Percentiles rank a stretch among this genome's conserved stretches.
Conservation (phyloP, 1,140 invertebrate genomes). For the Chironomus tepperi region DNA sequence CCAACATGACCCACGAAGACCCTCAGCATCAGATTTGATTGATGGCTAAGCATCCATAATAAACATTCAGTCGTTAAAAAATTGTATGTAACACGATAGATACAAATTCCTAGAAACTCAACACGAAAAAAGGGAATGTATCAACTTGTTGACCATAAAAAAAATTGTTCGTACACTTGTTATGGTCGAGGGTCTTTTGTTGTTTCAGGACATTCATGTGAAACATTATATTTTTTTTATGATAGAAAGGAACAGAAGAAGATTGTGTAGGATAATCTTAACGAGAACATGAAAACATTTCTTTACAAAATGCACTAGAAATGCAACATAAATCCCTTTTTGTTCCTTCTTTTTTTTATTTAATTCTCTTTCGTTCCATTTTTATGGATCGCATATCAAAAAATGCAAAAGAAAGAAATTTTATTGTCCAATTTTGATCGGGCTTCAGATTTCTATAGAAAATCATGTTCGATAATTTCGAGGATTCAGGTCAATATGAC, state of each 20-base stretch:
- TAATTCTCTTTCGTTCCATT: constrained; percentile 10
- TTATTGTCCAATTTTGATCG: constrained; percentile 2
- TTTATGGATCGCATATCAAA: background rate
- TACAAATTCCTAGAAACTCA: constrained; percentile 6
- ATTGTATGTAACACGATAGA: constrained; percentile 12
- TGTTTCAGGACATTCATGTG: background rate
- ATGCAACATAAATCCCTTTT: background rate
- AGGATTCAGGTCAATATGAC: background rate
- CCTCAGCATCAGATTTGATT: no score
- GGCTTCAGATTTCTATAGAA: background rate
- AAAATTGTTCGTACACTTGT: background rate
- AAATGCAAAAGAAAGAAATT: background rate
- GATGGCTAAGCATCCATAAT: background rate
- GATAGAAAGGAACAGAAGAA: background rate
- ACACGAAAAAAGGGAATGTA: constrained; percentile 5
- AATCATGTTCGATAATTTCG: background rate
- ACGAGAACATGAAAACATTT: background rate
- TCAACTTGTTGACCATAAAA: constrained; percentile 9
- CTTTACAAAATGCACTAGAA: background rate
- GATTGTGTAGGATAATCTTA: constrained; percentile 4
- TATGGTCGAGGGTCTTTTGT: background rate
- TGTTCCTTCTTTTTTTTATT: background rate
- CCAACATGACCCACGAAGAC: no score
- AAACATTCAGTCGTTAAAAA: background rate
- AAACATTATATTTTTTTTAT: constrained; percentile 3